Evolutionary conservation across 2,888 invertebrate species (phyloP).

Genomic region (Euproctis similis): DNA sequence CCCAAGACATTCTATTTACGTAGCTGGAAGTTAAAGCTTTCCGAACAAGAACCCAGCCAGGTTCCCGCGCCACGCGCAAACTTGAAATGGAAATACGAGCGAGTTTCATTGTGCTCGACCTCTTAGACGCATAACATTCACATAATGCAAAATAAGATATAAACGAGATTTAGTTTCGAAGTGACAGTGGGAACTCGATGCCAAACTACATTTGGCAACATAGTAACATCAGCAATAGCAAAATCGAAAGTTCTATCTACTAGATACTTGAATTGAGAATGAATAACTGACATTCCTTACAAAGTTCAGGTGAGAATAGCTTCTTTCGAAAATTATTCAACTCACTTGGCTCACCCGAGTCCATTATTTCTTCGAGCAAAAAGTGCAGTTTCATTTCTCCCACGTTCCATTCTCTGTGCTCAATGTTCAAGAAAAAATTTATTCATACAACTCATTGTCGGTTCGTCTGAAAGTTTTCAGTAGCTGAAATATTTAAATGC

Average conservation of each 20-base stretch:
- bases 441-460: constrained; percentile 21
- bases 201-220: constrained; percentile 64
- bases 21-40: too few species aligned
- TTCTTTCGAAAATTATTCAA: constrained; percentile 52
- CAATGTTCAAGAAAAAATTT: constrained; percentile 20
- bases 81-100: too few species aligned
- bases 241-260: constrained; percentile 60
- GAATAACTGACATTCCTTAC: constrained; percentile 66
- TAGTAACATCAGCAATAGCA: constrained; percentile 70
- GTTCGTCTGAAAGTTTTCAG: constrained; percentile 9
- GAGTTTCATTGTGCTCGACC: constrained; percentile 8
- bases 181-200: constrained; percentile 50
- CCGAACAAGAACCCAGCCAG: too few species aligned
- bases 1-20: too few species aligned
- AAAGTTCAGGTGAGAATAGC: constrained; percentile 56
- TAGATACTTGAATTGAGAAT: constrained; percentile 55
- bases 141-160: constrained; percentile 55
- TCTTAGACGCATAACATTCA: constrained; percentile 19
- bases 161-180: constrained; percentile 50
- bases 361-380: constrained; percentile 27
- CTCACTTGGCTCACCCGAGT: constrained; percentile 43
- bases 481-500: constrained; percentile 14
- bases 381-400: constrained; percentile 7
- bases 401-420: constrained; percentile 12
- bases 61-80: too few species aligned